Evolutionary conservation across 1,140 invertebrate genomes (phyloP), one percentile per base, ranked within the genome.

Genomic region (Drosophila azteca): DNA sequence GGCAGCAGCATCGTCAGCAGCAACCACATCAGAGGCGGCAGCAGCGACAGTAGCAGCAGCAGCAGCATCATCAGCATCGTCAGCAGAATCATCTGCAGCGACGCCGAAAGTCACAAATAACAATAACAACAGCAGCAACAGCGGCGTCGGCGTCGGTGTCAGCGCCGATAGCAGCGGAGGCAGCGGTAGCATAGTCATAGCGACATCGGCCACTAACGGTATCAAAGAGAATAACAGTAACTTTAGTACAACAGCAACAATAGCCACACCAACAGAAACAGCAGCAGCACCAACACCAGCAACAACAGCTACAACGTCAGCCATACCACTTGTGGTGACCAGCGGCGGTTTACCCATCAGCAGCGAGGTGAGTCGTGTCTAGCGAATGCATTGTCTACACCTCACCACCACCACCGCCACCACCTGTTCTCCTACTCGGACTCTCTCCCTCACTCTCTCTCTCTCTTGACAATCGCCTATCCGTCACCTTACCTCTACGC

Each of bases 181-280:
- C 48, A 46, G 65, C 65, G 62, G 48, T 48, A 71, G 44, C 55
- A 74, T 79, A 61, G 68, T 66, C 76, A 68, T 55, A 83, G 65
- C 75, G 58, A 57, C 82, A 70, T 49, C 82, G 41, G 75, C 84
- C 73, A 83, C 84, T 83, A 91, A 91, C 89, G 90, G 90, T 72
- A 91, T 90, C 74, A 90, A 84, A 90, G 90, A 91, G 79, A 90
- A 85, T 87, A 90, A 79, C 79, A 91, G 85, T 84, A 91, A 89
- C 78, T 87, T 85, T 79, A 90, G 82, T 81, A 87, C 83, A 90
- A 71, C 73, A 72, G 50, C 72, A 58, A 48, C 70, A 77, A 24
- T 72, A 79, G 13, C 77, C 55, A 45, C 60, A 52, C 20, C 68
- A 45, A 41, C 64, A 49, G 26, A 55, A 90, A 66, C 68, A 79